Percentiles rank a stretch among this genome's conserved stretches.
Evolutionary conservation across 2,888 invertebrate genomes (phyloP).

Genomic region (Mythimna albipuncta): DNA sequence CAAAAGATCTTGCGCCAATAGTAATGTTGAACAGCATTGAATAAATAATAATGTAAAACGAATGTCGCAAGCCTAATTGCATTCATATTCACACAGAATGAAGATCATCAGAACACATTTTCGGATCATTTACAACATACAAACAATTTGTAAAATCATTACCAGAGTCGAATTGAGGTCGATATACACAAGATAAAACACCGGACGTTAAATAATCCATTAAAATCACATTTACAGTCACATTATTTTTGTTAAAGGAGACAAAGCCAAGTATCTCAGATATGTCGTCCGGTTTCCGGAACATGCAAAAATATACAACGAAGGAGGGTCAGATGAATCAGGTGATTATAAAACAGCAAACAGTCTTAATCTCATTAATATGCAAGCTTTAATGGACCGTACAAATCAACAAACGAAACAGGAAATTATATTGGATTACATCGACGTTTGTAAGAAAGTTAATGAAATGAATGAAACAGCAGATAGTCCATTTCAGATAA

Average conservation of each 20-base stretch:
- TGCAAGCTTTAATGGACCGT: slow-evolving; percentile 26
- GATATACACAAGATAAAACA: slow-evolving; percentile 31
- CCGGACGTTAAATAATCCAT: slow-evolving; percentile 49
- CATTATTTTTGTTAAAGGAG: slow-evolving; percentile 36
- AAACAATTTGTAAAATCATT: slow-evolving; percentile 32
- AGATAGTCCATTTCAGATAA: not conserved
- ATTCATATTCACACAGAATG: slow-evolving; percentile 5
- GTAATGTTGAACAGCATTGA: slow-evolving; percentile 6
- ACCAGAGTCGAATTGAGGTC: slow-evolving; percentile 42
- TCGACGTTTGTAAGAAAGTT: slow-evolving; percentile 16
- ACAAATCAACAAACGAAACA: slow-evolving; percentile 28
- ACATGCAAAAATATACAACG: slow-evolving; percentile 44
- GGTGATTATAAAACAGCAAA: slow-evolving; percentile 37
- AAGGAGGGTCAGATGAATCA: slow-evolving; percentile 43
- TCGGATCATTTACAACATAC: slow-evolving; percentile 16
- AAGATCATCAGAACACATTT: slow-evolving; percentile 36
- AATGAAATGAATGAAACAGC: slow-evolving; percentile 6
- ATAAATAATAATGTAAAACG: slow-evolving; percentile 9
- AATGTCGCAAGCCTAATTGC: slow-evolving; percentile 17
- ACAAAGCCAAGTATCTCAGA: slow-evolving; percentile 54
- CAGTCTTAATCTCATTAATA: slow-evolving; percentile 25
- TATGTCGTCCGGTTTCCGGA: slow-evolving; percentile 62
- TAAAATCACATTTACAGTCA: slow-evolving; percentile 49
- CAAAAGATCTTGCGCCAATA: not conserved
- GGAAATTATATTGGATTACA: slow-evolving; percentile 28